A percentile compares a stretch with the other conserved stretches of the same genome.
Conservation (phyloP, 2,113 vertebrate species). For the Sinocyclocheilus grahami region DNA sequence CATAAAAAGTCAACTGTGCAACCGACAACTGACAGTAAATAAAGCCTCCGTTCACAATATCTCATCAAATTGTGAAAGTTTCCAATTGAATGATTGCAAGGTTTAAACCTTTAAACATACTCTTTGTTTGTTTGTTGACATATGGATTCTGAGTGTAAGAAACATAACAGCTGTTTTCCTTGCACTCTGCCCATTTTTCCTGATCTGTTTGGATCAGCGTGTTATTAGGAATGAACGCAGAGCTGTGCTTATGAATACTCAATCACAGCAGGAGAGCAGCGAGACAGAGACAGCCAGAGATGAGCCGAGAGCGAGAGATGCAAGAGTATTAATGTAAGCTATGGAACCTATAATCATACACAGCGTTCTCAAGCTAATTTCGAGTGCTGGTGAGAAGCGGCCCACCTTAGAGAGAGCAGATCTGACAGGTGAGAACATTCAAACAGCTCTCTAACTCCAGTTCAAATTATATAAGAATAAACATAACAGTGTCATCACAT, state of each 20-base stretch:
- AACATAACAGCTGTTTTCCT: slow-evolving; percentile 41
- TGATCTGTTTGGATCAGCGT: slow-evolving; percentile 28
- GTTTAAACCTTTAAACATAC: background rate
- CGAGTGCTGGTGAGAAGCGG: background rate
- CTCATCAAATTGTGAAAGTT: background rate
- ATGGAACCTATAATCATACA: slow-evolving; percentile 39
- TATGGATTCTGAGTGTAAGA: slow-evolving; percentile 1
- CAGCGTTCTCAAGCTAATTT: background rate
- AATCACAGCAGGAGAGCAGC: slow-evolving; percentile 16
- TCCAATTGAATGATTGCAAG: background rate
- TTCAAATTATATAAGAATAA: background rate
- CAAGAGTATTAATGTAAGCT: slow-evolving; percentile 31
- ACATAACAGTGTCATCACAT: background rate
- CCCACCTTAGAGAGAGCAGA: background rate
- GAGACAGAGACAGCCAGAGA: background rate
- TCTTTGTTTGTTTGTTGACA: slow-evolving; percentile 33
- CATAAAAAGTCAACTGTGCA: background rate
- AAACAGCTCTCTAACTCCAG: background rate
- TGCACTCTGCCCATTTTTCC: slow-evolving; percentile 10
- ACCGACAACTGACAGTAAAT: background rate
- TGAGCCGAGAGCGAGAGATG: background rate
- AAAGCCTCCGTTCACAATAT: background rate
- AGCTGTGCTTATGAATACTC: slow-evolving; percentile 26
- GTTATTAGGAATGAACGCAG: slow-evolving; percentile 22
- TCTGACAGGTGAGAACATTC: slow-evolving; percentile 1